Evolutionary conservation across 2,797 vertebrate species (phyloP).

Genomic region (Cichlasoma orientale): DNA sequence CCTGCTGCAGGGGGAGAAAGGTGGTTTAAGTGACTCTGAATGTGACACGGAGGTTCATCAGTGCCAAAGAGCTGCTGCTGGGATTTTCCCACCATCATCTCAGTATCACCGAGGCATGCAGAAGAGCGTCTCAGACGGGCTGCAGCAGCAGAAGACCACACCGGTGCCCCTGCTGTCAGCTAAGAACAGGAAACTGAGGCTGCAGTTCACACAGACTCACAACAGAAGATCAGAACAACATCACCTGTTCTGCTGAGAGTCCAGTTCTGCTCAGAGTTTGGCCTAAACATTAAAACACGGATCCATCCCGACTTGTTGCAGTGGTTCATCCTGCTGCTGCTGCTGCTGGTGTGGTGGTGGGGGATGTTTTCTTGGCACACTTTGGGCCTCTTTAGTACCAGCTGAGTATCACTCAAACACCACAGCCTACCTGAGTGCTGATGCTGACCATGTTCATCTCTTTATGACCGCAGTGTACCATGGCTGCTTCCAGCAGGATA

Average conservation of each 20-base stretch:
- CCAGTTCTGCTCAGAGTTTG: accelerated
- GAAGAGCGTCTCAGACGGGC: not conserved
- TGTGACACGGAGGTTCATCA: no score
- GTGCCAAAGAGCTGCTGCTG: no score
- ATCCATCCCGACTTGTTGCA: not conserved
- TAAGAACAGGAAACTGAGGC: not conserved
- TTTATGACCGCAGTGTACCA: not conserved
- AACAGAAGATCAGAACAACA: not conserved
- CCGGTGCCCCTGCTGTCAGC: not conserved
- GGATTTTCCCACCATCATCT: no score
- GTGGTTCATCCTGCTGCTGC: no score
- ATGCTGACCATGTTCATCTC: not conserved
- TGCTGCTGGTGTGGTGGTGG: not conserved
- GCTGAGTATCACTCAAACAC: not conserved
- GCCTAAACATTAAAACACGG: not conserved
- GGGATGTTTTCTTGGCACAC: accelerated
- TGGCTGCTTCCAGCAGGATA: no score
- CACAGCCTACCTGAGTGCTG: not conserved
- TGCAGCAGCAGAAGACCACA: not conserved
- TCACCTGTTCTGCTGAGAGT: not conserved
- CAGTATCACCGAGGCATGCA: not conserved
- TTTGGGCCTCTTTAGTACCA: not conserved
- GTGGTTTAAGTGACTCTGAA: accelerated
- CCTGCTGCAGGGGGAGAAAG: not conserved
- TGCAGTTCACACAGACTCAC: not conserved